Conservation (phyloP, 2,113 vertebrate species). For the Deroptyus accipitrinus region DNA sequence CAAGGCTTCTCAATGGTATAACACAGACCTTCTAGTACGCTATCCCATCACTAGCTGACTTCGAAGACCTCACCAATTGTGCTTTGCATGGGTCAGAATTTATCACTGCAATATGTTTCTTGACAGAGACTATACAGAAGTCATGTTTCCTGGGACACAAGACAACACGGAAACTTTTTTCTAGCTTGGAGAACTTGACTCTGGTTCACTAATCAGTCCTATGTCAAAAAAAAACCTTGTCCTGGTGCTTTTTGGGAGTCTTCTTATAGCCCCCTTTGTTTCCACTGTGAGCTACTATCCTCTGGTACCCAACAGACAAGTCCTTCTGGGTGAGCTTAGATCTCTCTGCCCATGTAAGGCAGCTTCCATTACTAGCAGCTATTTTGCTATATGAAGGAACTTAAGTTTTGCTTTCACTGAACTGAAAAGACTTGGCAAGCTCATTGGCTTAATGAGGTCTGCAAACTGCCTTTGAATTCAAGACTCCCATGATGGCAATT, state of each 20-base stretch:
- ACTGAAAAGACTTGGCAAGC: background rate
- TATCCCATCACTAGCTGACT: background rate
- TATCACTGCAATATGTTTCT: background rate
- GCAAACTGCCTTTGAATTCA: constrained; percentile 31
- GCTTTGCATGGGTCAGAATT: background rate
- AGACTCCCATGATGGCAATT: constrained; percentile 9
- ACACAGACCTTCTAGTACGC: background rate
- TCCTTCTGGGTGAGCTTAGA: background rate
- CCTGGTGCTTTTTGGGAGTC: background rate
- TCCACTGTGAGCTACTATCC: background rate
- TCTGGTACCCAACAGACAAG: background rate
- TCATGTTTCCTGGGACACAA: background rate
- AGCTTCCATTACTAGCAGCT: background rate
- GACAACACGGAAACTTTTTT: background rate
- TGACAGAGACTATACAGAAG: background rate
- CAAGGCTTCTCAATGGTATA: background rate
- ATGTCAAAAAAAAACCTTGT: fast-evolving
- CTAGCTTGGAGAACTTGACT: background rate
- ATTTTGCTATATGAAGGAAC: background rate
- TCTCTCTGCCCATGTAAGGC: background rate
- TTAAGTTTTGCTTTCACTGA: background rate
- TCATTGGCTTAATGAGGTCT: constrained; percentile 32
- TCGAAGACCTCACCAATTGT: background rate
- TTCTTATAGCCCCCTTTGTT: background rate
- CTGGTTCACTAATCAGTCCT: background rate